Conservation (phyloP, 2,888 invertebrate species). For the Drosophila limbata region DNA sequence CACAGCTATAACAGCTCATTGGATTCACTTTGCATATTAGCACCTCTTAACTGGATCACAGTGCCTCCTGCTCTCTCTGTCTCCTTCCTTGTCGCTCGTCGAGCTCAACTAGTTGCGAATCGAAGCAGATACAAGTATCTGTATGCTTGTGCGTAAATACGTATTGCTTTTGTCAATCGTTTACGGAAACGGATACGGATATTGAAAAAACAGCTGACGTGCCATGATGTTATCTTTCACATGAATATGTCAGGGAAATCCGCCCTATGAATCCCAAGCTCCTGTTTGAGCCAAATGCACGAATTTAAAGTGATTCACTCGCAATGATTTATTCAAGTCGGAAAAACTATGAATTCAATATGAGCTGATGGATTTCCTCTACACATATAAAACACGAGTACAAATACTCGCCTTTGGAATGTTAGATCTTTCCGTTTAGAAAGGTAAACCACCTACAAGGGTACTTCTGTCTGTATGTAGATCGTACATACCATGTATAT, state of each 20-base stretch:
- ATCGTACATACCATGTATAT: background rate
- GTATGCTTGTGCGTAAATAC: conserved; percentile 1
- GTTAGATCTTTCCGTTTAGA: conserved; percentile 31
- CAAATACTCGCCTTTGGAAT: conserved; percentile 28
- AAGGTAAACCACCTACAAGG: conserved; percentile 29
- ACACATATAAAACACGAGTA: conserved; percentile 9
- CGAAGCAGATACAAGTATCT: background rate
- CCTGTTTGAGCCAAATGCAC: conserved; percentile 50
- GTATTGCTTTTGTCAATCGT: conserved; percentile 16
- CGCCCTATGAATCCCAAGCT: conserved; percentile 58
- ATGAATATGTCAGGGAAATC: conserved; percentile 73
- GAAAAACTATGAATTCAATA: conserved; percentile 39
- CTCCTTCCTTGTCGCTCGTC: conserved; percentile 5
- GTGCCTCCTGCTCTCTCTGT: conserved; percentile 1
- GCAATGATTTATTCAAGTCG: conserved; percentile 44
- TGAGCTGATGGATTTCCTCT: conserved; percentile 27
- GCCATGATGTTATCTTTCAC: conserved; percentile 65
- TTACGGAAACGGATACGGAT: conserved; percentile 69
- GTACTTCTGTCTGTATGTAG: background rate
- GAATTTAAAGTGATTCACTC: conserved; percentile 49
- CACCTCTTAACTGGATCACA: conserved; percentile 67
- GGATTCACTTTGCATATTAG: conserved; percentile 63
- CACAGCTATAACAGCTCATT: conserved; percentile 30
- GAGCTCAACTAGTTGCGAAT: conserved; percentile 4
- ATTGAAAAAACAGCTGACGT: conserved; percentile 45